Evolutionary conservation across 53 echinoderm and acorn worm genomes (phyloP), one percentile per base, ranked within the genome.

Genomic region (Antedon mediterranea): DNA sequence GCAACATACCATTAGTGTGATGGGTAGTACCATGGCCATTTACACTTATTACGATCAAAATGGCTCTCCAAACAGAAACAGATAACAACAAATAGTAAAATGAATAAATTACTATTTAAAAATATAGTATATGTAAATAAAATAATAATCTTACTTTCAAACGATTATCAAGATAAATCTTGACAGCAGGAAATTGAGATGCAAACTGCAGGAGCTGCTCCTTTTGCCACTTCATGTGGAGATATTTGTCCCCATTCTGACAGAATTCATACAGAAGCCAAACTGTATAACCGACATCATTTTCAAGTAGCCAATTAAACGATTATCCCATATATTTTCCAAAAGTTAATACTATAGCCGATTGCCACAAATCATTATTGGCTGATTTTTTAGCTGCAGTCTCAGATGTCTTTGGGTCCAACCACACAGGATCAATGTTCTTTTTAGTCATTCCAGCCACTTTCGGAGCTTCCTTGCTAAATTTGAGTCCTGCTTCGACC

Each of bases 241-340:
- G 74, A 41, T 0, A 0, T 37, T 27, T 78, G n/a, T 85, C 85
- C 0, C 85, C 85, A 0, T 18, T 43, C 28, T 9, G 2, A 18
- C 57, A 43, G 74, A 73, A 85, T 34, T 30, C 30, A 3, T 28
- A 13, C 32, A 85, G 70, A 0, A 81, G 81, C 85, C 81, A 85
- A 26, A 81, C 74, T 0, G 31, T 32, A 43, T 70, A 85, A 23
- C 85, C 85, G 34, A 85, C 85, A n/a, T 77, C 85, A 43, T 85
- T 81, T 0, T 76, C 32, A 32, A 85, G 32, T 0, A 85, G 85
- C 85, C 85, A 85, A 0, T 85, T 41, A 71, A 43, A 85, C 0
- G 73, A 77, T 20, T 57, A 41, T 0, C 85, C 85, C 0, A 0
- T 18, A 70, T 77, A 85, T 20, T 81, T 30, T 7, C 79, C 75